Evolutionary conservation across 2,888 invertebrate species (phyloP).

Genomic region (Strigamia maritima): DNA sequence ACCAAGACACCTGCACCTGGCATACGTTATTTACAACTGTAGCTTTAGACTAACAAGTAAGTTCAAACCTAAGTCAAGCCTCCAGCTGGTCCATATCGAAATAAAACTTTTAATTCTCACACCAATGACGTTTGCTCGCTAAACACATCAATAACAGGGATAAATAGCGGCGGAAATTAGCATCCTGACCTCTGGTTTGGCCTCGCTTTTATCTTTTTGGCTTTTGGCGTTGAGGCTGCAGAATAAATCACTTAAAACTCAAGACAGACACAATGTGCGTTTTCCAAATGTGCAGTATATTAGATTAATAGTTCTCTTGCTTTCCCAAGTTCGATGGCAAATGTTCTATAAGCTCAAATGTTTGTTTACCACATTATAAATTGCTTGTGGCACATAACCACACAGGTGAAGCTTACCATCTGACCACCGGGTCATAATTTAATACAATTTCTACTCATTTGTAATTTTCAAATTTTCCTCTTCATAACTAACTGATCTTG

Average conservation of each 20-base stretch:
- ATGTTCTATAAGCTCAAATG: not conserved
- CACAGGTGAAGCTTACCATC: constrained; percentile 31
- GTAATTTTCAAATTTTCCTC: not conserved
- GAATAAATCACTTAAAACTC: constrained; percentile 9
- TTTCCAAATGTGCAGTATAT: not conserved
- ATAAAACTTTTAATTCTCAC: constrained; percentile 5
- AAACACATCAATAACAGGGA: constrained; percentile 20
- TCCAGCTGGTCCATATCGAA: constrained; percentile 21
- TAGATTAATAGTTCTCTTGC: not conserved
- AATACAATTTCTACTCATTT: constrained; percentile 29
- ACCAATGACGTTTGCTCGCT: not conserved
- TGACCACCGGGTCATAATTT: constrained; percentile 21
- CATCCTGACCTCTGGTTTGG: constrained; percentile 15
- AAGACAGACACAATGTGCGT: constrained; percentile 7
- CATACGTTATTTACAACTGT: constrained; percentile 10
- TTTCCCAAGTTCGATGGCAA: not conserved
- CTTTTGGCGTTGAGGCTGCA: not conserved
- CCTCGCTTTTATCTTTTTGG: constrained; percentile 25
- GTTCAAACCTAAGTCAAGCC: not conserved
- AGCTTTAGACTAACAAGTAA: not conserved
- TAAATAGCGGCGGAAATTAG: constrained; percentile 21
- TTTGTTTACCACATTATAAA: constrained; percentile 7
- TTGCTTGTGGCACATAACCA: constrained; percentile 25
- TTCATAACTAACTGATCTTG: constrained; percentile 18
- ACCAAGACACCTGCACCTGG: constrained; percentile 22